These are phyloP conservation scores for Poecilia latipinna DNA, from an alignment of 2,113 vertebrate genomes.

Conservation along the genomic window DNA sequence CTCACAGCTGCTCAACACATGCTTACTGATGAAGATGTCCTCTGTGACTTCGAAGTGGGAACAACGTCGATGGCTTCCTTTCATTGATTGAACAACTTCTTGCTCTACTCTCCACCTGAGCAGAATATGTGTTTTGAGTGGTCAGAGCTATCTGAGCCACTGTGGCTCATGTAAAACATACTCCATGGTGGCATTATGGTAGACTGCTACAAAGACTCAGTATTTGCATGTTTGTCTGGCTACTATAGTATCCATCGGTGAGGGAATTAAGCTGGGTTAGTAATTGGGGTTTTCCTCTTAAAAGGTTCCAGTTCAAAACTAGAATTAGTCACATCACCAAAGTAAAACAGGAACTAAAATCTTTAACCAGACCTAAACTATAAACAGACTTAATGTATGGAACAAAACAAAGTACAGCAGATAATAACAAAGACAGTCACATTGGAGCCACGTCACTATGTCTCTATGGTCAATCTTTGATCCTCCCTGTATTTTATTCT, in stretches of 20 bases:
- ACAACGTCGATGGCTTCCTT: background rate
- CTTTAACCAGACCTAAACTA: background rate
- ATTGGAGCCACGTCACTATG: no score
- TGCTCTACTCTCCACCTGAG: background rate
- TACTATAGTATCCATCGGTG: background rate
- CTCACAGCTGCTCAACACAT: background rate
- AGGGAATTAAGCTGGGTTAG: background rate
- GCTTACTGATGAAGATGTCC: background rate
- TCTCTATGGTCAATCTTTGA: background rate
- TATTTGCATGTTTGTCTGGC: no score
- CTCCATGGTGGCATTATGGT: background rate
- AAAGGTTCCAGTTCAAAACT: no score
- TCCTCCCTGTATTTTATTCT: background rate
- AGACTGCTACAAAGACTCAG: background rate
- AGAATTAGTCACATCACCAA: background rate
- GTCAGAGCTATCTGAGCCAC: background rate
- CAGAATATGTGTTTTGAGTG: background rate
- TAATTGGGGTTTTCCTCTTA: background rate
- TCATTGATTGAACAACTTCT: background rate
- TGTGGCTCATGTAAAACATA: background rate
- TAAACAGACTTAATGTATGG: no score
- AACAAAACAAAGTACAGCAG: constrained; percentile 24
- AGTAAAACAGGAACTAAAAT: background rate
- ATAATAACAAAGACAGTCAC: no score
- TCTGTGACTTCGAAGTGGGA: background rate